Conservation (phyloP, 2,888 invertebrate genomes). For the Chloroclysta siterata region DNA sequence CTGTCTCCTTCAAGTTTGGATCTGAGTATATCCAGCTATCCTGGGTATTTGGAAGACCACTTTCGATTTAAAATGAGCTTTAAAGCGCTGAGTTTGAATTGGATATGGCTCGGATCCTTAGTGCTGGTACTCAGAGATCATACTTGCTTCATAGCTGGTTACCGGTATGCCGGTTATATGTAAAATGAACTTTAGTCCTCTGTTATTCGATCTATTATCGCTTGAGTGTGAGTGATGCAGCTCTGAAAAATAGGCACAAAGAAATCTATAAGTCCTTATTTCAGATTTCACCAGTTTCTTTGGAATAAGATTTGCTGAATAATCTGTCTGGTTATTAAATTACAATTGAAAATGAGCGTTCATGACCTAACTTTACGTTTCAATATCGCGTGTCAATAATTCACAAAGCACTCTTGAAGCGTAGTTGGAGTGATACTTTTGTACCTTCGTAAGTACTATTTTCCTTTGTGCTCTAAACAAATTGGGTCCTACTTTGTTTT, state of each 20-base stretch:
- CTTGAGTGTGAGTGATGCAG: neutral
- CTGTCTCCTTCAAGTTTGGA: slow-evolving; percentile 25
- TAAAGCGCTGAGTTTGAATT: neutral
- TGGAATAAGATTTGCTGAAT: neutral
- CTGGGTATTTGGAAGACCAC: slow-evolving; percentile 15
- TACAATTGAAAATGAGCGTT: neutral
- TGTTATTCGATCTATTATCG: neutral
- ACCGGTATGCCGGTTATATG: neutral
- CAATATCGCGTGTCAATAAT: neutral
- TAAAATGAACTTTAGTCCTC: neutral
- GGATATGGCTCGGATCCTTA: neutral
- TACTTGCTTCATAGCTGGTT: neutral
- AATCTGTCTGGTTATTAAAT: neutral
- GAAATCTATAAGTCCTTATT: neutral
- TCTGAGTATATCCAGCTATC: slow-evolving; percentile 22
- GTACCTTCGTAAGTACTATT: neutral
- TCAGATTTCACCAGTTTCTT: neutral
- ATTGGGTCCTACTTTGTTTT: slow-evolving; percentile 33
- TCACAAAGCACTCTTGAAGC: neutral
- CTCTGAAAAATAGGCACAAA: neutral
- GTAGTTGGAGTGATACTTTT: neutral
- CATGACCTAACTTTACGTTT: neutral
- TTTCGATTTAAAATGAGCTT: slow-evolving; percentile 4
- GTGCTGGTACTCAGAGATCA: neutral
- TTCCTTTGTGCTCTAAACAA: slow-evolving; percentile 8